Percentiles rank a stretch among this genome's conserved stretches.
phyloP scores from a whole-genome alignment of 2,113 vertebrate species.

The Cervus canadensis region DNA sequence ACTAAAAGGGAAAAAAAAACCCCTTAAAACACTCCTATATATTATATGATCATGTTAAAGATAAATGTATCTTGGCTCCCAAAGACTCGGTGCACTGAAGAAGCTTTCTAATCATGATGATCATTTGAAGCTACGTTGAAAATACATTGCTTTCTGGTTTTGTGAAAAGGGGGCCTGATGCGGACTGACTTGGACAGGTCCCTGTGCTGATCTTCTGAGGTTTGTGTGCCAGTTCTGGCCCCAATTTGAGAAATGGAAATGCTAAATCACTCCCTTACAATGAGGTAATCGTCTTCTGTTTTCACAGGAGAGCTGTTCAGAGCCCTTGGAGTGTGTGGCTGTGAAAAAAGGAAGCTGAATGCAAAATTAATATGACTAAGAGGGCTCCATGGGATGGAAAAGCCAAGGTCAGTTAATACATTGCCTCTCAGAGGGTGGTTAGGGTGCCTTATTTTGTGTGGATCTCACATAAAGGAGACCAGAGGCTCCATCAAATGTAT shows the following conservation, averaged over 20 bases:
- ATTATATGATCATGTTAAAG: constrained; percentile 69
- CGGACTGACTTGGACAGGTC: constrained; percentile 47
- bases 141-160: constrained; percentile 53
- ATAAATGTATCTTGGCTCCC: constrained; percentile 66
- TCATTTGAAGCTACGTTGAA: constrained; percentile 66
- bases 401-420: neutral
- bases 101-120: constrained; percentile 68
- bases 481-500: neutral
- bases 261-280: constrained; percentile 35
- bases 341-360: constrained; percentile 42
- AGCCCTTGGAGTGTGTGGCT: constrained; percentile 36
- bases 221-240: constrained; percentile 44
- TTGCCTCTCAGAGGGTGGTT: neutral
- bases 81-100: constrained; percentile 46
- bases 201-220: constrained; percentile 41
- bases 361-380: neutral
- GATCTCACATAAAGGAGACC: neutral
- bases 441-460: neutral
- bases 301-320: constrained; percentile 51
- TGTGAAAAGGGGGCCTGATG: constrained; percentile 37
- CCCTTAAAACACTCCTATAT: constrained; percentile 66
- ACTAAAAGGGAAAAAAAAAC: neutral
- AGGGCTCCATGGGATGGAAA: neutral
- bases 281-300: constrained; percentile 38
- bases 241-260: constrained; percentile 48